phyloP scores from a whole-genome alignment of 1,140 invertebrate genomes.

The Hyles euphorbiae region DNA sequence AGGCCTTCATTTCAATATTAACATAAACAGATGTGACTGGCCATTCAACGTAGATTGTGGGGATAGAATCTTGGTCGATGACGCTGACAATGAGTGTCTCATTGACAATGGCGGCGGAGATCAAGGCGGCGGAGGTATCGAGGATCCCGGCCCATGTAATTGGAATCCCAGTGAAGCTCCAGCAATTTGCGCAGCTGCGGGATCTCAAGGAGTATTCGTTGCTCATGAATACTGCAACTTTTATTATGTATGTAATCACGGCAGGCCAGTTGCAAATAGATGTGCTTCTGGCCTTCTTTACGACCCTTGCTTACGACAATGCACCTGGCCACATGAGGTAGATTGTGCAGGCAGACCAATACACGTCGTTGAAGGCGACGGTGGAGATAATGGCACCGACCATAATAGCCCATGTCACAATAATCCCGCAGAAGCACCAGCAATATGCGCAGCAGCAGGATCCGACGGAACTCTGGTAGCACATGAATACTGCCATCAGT shows the following conservation, averaged over 20 bases:
- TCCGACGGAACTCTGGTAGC: slow-evolving; percentile 30
- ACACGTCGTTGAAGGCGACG: background rate
- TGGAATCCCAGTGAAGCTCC: slow-evolving; percentile 30
- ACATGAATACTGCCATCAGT: slow-evolving; percentile 34
- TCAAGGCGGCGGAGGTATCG: too few species aligned
- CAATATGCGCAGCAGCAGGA: slow-evolving; percentile 25
- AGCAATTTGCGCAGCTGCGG: slow-evolving; percentile 24
- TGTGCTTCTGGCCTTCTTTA: slow-evolving; percentile 69
- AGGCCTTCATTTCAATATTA: slow-evolving; percentile 74
- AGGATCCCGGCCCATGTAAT: slow-evolving; percentile 14
- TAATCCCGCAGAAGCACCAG: slow-evolving; percentile 27
- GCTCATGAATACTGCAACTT: slow-evolving; percentile 40
- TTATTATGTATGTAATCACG: slow-evolving; percentile 36
- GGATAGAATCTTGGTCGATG: background rate
- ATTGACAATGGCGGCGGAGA: too few species aligned
- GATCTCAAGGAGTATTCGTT: slow-evolving; percentile 25
- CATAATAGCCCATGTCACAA: slow-evolving; percentile 17
- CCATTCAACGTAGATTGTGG: slow-evolving; percentile 44
- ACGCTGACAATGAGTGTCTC: too few species aligned
- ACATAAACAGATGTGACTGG: slow-evolving; percentile 76
- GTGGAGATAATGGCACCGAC: slow-evolving; percentile 5
- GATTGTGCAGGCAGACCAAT: slow-evolving; percentile 28
- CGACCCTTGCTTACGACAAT: slow-evolving; percentile 74
- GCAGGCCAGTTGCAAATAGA: slow-evolving; percentile 38
- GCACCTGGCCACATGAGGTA: slow-evolving; percentile 78